Evolutionary conservation across 1,140 invertebrate genomes (phyloP).

Genomic region (Ostrea denselamellosa): DNA sequence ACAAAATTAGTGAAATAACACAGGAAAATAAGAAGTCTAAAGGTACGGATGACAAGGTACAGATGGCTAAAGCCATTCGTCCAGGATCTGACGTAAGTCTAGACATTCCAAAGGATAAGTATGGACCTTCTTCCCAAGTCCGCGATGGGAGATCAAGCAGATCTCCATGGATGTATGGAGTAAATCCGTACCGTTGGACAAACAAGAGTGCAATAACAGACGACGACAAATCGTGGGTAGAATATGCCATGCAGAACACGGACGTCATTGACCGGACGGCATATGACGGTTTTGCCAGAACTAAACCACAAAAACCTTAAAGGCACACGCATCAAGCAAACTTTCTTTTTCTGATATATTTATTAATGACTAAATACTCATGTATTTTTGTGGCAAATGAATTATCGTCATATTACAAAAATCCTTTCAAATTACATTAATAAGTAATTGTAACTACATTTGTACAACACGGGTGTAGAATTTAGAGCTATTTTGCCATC

Average conservation of each 20-base stretch:
- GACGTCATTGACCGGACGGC: conserved; percentile 50
- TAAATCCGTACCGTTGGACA: conserved; percentile 55
- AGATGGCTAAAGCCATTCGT: not conserved
- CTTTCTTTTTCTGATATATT: too few relatives aligned
- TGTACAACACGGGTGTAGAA: too few relatives aligned
- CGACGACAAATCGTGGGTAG: conserved; percentile 49
- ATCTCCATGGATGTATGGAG: conserved; percentile 40
- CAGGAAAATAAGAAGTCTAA: conserved; percentile 1
- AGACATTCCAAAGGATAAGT: conserved; percentile 54
- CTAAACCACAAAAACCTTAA: not conserved
- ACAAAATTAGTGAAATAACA: not conserved
- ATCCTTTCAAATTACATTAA: too few relatives aligned
- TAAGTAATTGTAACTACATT: too few relatives aligned
- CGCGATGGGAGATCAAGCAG: not conserved
- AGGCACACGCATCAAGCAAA: too few relatives aligned
- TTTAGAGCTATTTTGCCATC: too few relatives aligned
- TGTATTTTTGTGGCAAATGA: too few relatives aligned
- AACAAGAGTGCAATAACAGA: conserved; percentile 46
- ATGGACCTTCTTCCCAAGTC: conserved; percentile 49
- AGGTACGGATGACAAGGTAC: not conserved
- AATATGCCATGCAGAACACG: conserved; percentile 51
- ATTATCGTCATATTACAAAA: too few relatives aligned
- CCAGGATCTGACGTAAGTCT: conserved; percentile 48
- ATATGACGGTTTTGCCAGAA: conserved; percentile 51
- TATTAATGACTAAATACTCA: too few relatives aligned